Percentiles rank a stretch among this genome's conserved stretches.
These are phyloP conservation scores for Leptinotarsa peninsularis DNA, from an alignment of 2,888 invertebrate genomes.

Conservation along the genomic window DNA sequence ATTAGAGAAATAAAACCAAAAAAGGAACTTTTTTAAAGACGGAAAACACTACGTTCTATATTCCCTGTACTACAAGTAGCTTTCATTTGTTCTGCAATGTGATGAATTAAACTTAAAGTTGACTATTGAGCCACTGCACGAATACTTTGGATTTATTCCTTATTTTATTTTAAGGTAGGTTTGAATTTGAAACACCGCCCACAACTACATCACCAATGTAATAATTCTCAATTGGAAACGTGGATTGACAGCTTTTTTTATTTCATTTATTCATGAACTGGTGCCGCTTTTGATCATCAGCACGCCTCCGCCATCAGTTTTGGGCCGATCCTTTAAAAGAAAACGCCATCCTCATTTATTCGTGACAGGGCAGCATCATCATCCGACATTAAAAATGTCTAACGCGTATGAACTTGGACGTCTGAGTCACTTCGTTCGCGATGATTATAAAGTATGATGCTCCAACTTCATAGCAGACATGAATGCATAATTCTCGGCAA, in stretches of 20 bases:
- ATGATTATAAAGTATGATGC: constrained; percentile 44
- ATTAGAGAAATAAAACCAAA: too few relatives aligned
- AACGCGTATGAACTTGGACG: constrained; percentile 37
- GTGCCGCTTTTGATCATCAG: constrained; percentile 12
- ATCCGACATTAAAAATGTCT: constrained; percentile 39
- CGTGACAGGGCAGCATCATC: constrained; percentile 26
- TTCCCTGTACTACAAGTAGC: too few relatives aligned
- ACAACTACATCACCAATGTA: neutral
- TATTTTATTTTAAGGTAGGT: too few relatives aligned
- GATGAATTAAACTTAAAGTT: too few relatives aligned
- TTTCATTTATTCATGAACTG: constrained; percentile 9
- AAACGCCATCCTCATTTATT: constrained; percentile 27
- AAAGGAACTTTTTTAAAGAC: too few relatives aligned
- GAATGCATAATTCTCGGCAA: constrained; percentile 42
- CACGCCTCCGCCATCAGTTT: constrained; percentile 1
- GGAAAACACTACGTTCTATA: too few relatives aligned
- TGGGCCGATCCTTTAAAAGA: constrained; percentile 22
- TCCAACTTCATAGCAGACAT: constrained; percentile 43
- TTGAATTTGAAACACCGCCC: too few relatives aligned
- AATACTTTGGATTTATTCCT: too few relatives aligned
- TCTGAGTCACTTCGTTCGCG: constrained; percentile 40
- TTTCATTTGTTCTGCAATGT: too few relatives aligned
- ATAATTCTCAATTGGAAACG: neutral
- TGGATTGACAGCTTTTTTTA: neutral
- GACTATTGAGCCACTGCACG: too few relatives aligned